Conservation (phyloP, 1,140 invertebrate genomes). For the Paraescarpia echinospica region DNA sequence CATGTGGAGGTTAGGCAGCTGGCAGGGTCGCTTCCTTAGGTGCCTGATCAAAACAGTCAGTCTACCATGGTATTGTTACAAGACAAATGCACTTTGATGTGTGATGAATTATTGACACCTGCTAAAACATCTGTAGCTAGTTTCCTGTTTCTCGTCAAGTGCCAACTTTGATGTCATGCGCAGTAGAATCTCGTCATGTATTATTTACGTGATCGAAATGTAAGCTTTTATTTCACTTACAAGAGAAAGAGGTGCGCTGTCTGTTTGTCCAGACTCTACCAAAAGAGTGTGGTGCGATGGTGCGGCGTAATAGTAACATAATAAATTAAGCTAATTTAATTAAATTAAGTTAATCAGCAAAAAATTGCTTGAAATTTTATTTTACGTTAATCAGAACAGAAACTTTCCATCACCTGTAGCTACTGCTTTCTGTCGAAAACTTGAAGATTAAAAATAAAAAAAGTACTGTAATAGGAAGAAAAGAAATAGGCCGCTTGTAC, state of each 20-base stretch:
- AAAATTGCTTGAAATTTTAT: too few species aligned
- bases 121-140: background rate
- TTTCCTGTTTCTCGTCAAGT: background rate
- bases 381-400: background rate
- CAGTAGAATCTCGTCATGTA: background rate
- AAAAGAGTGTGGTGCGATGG: too few species aligned
- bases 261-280: background rate
- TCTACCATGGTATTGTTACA: background rate
- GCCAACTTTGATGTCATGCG: background rate
- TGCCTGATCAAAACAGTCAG: background rate
- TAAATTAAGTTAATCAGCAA: too few species aligned
- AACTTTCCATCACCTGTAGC: background rate
- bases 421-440: background rate
- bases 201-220: background rate
- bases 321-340: too few species aligned
- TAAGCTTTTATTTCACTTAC: background rate
- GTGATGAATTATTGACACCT: background rate
- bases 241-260: background rate
- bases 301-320: too few species aligned
- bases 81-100: background rate
- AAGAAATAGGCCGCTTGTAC: background rate
- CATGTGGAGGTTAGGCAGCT: background rate
- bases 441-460: background rate
- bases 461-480: background rate
- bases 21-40: background rate